Conservation (phyloP, 2,888 invertebrate species). For the Ormyrus nitidulus region DNA sequence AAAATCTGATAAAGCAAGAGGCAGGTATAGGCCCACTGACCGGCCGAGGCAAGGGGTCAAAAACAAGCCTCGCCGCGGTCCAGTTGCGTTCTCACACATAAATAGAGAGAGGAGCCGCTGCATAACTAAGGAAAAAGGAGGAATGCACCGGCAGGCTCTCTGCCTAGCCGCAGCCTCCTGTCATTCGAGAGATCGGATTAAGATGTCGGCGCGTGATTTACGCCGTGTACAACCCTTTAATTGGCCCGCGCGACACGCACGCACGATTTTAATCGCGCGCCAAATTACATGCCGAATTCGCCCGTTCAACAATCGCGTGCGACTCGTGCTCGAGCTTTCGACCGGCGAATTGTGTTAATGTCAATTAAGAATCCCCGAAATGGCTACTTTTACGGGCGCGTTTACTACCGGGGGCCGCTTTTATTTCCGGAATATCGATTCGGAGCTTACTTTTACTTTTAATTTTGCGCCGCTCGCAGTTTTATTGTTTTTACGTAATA, state of each 20-base stretch:
- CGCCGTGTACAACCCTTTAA: constrained; percentile 46
- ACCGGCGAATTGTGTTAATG: constrained; percentile 25
- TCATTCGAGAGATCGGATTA: constrained; percentile 53
- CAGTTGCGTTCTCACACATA: neutral
- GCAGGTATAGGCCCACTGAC: no score
- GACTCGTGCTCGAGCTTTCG: constrained; percentile 18
- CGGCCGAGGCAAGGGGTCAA: neutral
- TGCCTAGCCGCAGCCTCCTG: constrained; percentile 10
- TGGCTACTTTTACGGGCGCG: neutral
- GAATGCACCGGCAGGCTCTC: neutral
- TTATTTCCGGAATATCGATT: no score
- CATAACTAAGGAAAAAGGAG: constrained; percentile 12
- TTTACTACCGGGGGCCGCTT: no score
- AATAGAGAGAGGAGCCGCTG: constrained; percentile 5
- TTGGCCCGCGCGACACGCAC: constrained; percentile 39
- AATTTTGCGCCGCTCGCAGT: no score
- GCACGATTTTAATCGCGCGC: constrained; percentile 34
- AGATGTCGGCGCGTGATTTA: constrained; percentile 54
- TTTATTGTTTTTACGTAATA: no score
- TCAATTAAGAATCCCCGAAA: constrained; percentile 25
- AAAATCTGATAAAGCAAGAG: constrained; percentile 6
- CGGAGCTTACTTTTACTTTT: no score
- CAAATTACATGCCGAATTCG: constrained; percentile 26
- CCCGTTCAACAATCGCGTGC: neutral
- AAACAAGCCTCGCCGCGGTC: neutral